Evolutionary conservation across 2,888 invertebrate species (phyloP).

Genomic region (Cheilosia pagana): DNA sequence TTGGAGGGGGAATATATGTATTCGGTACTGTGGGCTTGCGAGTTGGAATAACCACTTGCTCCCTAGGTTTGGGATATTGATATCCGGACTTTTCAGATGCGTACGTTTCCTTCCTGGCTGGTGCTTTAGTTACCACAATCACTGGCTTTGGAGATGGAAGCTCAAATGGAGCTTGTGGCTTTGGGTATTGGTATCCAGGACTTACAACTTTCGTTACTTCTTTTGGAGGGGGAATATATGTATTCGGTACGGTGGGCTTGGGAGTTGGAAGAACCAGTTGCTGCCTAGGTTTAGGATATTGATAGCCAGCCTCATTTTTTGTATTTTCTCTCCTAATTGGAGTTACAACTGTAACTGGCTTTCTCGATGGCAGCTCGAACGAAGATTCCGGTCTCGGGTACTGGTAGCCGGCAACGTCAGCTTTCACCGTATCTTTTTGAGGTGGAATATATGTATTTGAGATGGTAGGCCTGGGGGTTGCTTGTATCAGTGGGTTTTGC

Average conservation of each 20-base stretch:
- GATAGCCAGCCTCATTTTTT: neutral
- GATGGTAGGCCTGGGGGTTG: neutral
- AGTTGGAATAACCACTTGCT: too few species aligned
- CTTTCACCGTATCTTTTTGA: neutral
- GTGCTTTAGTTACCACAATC: too few species aligned
- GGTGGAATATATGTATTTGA: slow-evolving; percentile 20
- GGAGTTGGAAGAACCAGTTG: slow-evolving; percentile 23
- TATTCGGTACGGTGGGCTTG: slow-evolving; percentile 8
- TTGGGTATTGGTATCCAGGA: slow-evolving; percentile 23
- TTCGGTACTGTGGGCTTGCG: neutral
- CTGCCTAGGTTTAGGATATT: slow-evolving; percentile 7
- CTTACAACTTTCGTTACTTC: neutral
- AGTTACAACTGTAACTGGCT: neutral
- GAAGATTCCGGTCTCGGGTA: slow-evolving; percentile 8
- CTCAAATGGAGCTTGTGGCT: too few species aligned
- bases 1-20: slow-evolving; percentile 12
- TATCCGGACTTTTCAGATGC: too few species aligned
- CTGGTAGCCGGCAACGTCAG: slow-evolving; percentile 1
- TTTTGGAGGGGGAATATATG: slow-evolving; percentile 15
- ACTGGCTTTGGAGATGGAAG: too few species aligned
- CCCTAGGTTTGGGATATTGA: slow-evolving; percentile 2
- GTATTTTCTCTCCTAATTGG: neutral
- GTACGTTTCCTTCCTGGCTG: too few species aligned
- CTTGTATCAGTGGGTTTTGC: too few species aligned
- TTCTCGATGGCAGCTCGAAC: neutral